Conservation (phyloP, 2,888 invertebrate genomes). For the Galerucella nymphaeae region DNA sequence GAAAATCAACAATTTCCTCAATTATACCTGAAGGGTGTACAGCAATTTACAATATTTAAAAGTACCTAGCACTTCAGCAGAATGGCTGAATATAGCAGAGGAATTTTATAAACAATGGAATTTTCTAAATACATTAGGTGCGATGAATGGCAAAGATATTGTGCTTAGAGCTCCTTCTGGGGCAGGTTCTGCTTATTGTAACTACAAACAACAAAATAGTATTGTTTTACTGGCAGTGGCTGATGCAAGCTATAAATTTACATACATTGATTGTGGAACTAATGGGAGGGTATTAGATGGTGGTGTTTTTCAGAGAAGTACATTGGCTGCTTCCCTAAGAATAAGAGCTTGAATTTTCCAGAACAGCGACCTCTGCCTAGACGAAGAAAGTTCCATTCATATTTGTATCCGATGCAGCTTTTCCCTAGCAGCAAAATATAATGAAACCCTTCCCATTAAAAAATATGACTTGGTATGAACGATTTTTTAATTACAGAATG, state of each 20-base stretch:
- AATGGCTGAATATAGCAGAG: slow-evolving; percentile 33
- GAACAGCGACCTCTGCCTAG: not conserved
- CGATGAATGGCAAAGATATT: slow-evolving; percentile 49
- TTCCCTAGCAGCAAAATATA: slow-evolving; percentile 19
- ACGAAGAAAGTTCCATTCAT: slow-evolving; percentile 11
- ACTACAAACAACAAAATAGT: slow-evolving; percentile 49
- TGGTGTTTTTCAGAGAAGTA: not conserved
- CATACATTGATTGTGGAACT: not conserved
- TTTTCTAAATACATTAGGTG: too few species aligned
- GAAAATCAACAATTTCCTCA: slow-evolving; percentile 15
- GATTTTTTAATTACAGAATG: slow-evolving; percentile 30
- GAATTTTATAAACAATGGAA: slow-evolving; percentile 32
- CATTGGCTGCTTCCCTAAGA: too few species aligned
- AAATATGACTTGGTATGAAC: slow-evolving; percentile 1
- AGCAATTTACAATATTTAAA: too few species aligned
- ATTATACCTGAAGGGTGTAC: not conserved
- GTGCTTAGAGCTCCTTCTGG: slow-evolving; percentile 41
- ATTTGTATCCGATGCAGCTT: slow-evolving; percentile 27
- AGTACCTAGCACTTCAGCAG: too few species aligned
- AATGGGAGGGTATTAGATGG: not conserved
- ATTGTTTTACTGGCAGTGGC: slow-evolving; percentile 48
- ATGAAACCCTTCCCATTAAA: slow-evolving; percentile 25
- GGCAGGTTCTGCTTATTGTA: slow-evolving; percentile 47
- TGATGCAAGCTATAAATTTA: slow-evolving; percentile 14
- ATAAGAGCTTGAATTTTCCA: not conserved